Conservation (phyloP, 2,888 invertebrate species). For the Poecilus cupreus region DNA sequence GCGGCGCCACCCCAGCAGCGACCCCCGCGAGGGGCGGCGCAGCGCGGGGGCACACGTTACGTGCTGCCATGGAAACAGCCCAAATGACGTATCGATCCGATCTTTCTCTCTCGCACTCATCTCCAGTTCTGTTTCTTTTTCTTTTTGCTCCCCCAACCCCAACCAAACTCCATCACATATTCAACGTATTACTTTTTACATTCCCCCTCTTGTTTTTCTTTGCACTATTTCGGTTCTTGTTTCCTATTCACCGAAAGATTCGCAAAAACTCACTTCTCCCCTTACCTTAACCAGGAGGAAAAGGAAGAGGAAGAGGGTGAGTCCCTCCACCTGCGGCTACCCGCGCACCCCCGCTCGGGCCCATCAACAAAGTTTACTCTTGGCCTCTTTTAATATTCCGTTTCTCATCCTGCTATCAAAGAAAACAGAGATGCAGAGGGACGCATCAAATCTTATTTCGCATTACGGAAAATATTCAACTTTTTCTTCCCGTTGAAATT, state of each 20-base stretch:
- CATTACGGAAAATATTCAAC: slow-evolving; percentile 63
- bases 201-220: slow-evolving; percentile 70
- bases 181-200: slow-evolving; percentile 73
- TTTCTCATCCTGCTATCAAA: slow-evolving; percentile 65
- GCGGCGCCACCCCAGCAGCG: slow-evolving; percentile 64
- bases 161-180: slow-evolving; percentile 71
- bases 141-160: slow-evolving; percentile 59
- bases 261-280: slow-evolving; percentile 58
- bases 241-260: slow-evolving; percentile 61
- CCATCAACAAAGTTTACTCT: slow-evolving; percentile 65
- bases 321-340: neutral
- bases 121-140: slow-evolving; percentile 57
- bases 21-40: slow-evolving; percentile 58
- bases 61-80: slow-evolving; percentile 75
- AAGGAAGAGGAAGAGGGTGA: neutral
- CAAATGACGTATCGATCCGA: slow-evolving; percentile 75
- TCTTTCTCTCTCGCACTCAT: slow-evolving; percentile 70
- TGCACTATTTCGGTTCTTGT: slow-evolving; percentile 69
- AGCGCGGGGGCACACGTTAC: slow-evolving; percentile 69
- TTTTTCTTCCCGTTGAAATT: slow-evolving; percentile 63
- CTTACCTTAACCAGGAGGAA: slow-evolving; percentile 24
- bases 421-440: slow-evolving; percentile 62
- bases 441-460: slow-evolving; percentile 64
- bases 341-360: neutral
- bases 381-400: slow-evolving; percentile 67